phyloP scores from a whole-genome alignment of 2,888 invertebrate genomes.

The Coelogynopora nodosa region DNA sequence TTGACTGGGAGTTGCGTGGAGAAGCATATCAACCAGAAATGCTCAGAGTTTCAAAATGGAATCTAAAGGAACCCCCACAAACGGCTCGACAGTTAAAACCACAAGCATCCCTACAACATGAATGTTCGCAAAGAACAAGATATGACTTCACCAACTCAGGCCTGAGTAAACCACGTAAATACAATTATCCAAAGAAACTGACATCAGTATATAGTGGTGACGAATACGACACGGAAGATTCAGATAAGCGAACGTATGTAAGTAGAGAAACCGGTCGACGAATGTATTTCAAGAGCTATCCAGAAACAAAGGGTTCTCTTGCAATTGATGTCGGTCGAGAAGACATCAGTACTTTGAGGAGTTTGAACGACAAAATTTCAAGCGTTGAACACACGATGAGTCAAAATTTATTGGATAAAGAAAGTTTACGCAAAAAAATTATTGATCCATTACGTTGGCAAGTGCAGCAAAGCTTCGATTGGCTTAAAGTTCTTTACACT shows the following conservation, averaged over 20 bases:
- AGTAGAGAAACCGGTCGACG: not conserved
- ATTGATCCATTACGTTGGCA: slow-evolving; percentile 26
- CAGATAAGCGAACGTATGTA: not conserved
- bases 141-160: not conserved
- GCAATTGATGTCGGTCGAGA: slow-evolving; percentile 6
- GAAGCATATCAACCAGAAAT: not conserved
- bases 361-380: slow-evolving; percentile 31
- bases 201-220: not conserved
- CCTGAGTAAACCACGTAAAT: not conserved
- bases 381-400: not conserved
- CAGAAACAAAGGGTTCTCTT: not conserved
- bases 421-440: slow-evolving; percentile 5
- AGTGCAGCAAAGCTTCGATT: slow-evolving; percentile 34
- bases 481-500: slow-evolving; percentile 34
- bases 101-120: not conserved
- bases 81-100: slow-evolving; percentile 7
- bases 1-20: not conserved
- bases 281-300: not conserved
- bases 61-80: slow-evolving; percentile 31
- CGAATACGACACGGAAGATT: slow-evolving; percentile 5
- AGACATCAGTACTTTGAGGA: not conserved
- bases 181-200: not conserved
- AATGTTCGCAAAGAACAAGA: not conserved
- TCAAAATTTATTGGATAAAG: slow-evolving; percentile 32
- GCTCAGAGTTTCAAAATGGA: slow-evolving; percentile 33